Base-by-base conservation (phyloP, 2,888 invertebrate species). In the Phytoseiulus persimilis region DNA sequence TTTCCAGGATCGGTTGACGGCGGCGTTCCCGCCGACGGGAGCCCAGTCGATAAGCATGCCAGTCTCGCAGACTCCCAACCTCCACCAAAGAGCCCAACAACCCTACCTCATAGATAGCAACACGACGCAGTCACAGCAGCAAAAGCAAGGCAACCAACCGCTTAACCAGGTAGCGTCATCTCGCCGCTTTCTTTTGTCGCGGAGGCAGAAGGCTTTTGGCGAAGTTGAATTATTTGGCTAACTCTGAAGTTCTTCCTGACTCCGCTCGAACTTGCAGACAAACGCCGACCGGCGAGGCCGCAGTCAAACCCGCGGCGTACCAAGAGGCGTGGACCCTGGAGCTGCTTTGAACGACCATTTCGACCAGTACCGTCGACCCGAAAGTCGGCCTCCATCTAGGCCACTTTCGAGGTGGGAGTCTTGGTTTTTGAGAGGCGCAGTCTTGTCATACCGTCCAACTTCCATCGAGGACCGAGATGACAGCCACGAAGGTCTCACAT, bases 311-410 rank as follows among this genome's bases (percentile, higher is more conserved):
- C 87, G 87, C 33, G 87, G 87, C 6, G 87, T 32, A 9, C 33
- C 39, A 18, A 39, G 39, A 39, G 33, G 87, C 32, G 39, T 45
- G 0, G 87, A 87, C 0, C 33, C 87, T 9, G 91, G 92, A 45
- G 92, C 92, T 91, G 94, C 96, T 23, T 95, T 96, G 91, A 96
- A 96, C 92, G 97, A 97, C 93, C 96, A 96, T 92, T 96, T 97
- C 92, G 98, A 98, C 93, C 98, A 98, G 92, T 98, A 98, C 93
- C 96, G 96, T 93, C 94, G 96, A 92, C 45, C 87, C n/a, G 87
- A 87, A 33, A 87, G 87, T 87, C 32, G 87, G 33, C 87, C 87
- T 33, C 87, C 87, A 31, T 87, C 87, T 31, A 87, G 87, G 39
- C 33, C 87, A 0, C 87, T 45, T 0, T 87, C 87, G 39, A 33